Conservation (phyloP, 2,888 invertebrate species). For the Allolobophora icterica region DNA sequence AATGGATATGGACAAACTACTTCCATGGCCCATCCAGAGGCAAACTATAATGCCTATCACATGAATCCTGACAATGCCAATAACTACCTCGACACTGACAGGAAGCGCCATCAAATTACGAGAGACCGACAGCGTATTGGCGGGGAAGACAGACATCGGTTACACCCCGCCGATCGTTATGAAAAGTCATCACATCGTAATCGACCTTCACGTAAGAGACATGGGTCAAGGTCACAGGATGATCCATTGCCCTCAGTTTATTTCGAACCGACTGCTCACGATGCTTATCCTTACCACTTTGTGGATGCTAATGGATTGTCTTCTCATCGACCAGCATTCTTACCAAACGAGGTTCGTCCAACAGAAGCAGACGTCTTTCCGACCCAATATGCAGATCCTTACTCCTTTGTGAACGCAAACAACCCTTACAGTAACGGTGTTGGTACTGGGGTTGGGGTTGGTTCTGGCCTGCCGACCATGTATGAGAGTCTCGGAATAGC, state of each 20-base stretch:
- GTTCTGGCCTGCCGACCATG: background rate
- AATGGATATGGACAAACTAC: background rate
- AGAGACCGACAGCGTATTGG: background rate
- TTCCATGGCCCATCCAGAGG: background rate
- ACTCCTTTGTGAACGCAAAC: background rate
- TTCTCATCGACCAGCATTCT: background rate
- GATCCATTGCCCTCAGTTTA: background rate
- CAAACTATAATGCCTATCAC: background rate
- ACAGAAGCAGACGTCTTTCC: background rate
- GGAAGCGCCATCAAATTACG: background rate
- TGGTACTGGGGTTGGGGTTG: background rate
- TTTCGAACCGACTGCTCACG: slow-evolving; percentile 4
- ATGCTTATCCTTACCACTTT: background rate
- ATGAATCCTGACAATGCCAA: background rate
- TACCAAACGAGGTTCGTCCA: background rate
- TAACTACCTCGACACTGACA: background rate
- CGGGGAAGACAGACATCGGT: background rate
- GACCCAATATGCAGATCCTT: background rate
- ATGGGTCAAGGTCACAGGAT: background rate
- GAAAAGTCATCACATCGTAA: background rate
- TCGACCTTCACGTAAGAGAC: background rate
- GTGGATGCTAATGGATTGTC: background rate
- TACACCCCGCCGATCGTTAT: background rate
- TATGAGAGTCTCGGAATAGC: background rate
- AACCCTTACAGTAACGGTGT: background rate